Conservation (phyloP, 2,888 invertebrate species). For the Cantharis flavilabris region DNA sequence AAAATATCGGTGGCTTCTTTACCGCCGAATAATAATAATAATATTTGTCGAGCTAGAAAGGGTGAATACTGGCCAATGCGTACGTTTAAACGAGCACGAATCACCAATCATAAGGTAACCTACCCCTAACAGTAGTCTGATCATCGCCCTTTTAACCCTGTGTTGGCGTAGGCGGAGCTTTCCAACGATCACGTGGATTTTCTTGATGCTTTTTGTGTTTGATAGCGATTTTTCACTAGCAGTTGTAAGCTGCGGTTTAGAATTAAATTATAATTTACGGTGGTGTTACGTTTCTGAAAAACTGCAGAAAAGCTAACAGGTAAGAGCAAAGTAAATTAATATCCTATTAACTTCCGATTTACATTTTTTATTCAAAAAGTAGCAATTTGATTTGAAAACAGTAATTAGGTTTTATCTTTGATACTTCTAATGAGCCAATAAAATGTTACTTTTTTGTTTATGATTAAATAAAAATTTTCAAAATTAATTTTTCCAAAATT, state of each 20-base stretch:
- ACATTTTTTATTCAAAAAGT: no score
- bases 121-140: slow-evolving; percentile 33
- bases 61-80: slow-evolving; percentile 44
- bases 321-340: background rate
- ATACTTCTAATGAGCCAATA: no score
- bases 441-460: no score
- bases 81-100: slow-evolving; percentile 10
- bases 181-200: slow-evolving; percentile 29
- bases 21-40: background rate
- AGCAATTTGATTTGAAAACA: no score
- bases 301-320: background rate
- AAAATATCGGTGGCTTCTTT: background rate
- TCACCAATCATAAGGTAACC: slow-evolving; percentile 41
- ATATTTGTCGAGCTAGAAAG: slow-evolving; percentile 42
- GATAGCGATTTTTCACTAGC: slow-evolving; percentile 20
- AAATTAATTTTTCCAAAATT: no score
- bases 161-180: slow-evolving; percentile 35
- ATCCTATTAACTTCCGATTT: background rate
- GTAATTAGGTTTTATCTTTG: no score
- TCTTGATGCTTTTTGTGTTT: slow-evolving; percentile 20
- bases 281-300: background rate
- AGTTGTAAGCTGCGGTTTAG: slow-evolving; percentile 21
- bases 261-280: background rate
- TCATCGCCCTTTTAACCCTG: slow-evolving; percentile 41
- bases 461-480: no score